phyloP scores from a whole-genome alignment of 2,113 vertebrate genomes.

The Setophaga petechia region DNA sequence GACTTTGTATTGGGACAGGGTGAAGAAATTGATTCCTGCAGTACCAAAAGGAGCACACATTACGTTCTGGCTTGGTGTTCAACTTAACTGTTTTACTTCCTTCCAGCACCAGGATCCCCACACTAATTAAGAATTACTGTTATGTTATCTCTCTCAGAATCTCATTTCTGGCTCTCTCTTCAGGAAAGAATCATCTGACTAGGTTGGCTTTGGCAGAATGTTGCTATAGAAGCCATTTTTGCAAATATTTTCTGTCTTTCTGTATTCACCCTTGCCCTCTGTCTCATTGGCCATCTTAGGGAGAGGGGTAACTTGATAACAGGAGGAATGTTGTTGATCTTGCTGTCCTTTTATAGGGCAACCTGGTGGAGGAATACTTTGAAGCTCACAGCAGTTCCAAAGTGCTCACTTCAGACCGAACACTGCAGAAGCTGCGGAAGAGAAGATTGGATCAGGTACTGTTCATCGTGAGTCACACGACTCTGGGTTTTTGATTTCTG shows the following conservation, averaged over 20 bases:
- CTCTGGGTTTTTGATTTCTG: neutral
- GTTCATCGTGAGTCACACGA: neutral
- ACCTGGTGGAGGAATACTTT: constrained; percentile 92
- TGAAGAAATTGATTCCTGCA: neutral
- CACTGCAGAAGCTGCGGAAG: constrained; percentile 86
- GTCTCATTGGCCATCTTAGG: neutral
- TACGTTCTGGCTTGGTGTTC: neutral
- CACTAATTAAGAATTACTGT: neutral
- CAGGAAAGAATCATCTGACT: neutral
- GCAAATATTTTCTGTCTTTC: neutral
- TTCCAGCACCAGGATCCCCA: neutral
- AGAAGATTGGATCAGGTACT: constrained; percentile 88
- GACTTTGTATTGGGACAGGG: neutral
- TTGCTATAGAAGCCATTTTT: neutral
- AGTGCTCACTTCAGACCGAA: constrained; percentile 92
- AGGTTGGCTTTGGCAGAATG: neutral
- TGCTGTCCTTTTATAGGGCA: constrained; percentile 70
- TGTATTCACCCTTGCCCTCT: rapidly evolving
- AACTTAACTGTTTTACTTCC: neutral
- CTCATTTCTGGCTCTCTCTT: neutral
- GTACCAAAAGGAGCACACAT: neutral
- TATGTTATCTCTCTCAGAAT: neutral
- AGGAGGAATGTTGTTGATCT: neutral
- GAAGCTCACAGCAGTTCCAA: constrained; percentile 96
- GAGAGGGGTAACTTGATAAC: neutral